A percentile compares a stretch with the other conserved stretches of the same genome.
phyloP scores from a whole-genome alignment of 2,797 vertebrate genomes.

The Rhabdophis nuchalis region DNA sequence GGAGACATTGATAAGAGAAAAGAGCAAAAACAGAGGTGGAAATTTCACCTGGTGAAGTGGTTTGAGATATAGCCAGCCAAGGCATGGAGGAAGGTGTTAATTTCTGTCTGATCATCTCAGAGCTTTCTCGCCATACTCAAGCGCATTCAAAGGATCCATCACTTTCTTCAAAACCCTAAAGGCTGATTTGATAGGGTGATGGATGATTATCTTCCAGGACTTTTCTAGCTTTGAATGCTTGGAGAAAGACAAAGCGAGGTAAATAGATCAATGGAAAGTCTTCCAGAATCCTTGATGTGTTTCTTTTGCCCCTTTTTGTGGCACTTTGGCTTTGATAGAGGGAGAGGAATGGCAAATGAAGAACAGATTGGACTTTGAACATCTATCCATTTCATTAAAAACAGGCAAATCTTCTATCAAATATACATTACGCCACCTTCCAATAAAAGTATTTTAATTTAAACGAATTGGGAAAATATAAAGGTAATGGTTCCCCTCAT shows the following conservation, averaged over 20 bases:
- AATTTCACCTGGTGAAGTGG: background rate
- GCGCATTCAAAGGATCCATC: background rate
- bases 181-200: background rate
- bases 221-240: background rate
- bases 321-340: background rate
- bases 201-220: slow-evolving; percentile 1
- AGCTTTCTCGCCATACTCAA: background rate
- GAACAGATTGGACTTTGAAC: background rate
- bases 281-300: background rate
- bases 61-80: background rate
- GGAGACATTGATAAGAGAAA: background rate
- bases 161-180: slow-evolving; percentile 9
- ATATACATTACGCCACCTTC: background rate
- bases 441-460: slow-evolving; percentile 51
- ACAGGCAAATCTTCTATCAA: slow-evolving; percentile 22
- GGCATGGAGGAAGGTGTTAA: background rate
- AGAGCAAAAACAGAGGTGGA: background rate
- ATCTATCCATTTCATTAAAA: slow-evolving; percentile 3
- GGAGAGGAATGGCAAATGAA: slow-evolving; percentile 7
- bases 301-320: slow-evolving; percentile 1
- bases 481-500: background rate
- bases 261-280: slow-evolving; percentile 5
- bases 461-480: slow-evolving; percentile 51
- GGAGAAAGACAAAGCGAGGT: background rate
- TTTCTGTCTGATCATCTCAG: background rate